Evolutionary conservation across 2,888 invertebrate species (phyloP), one percentile per base, ranked within the genome.

Genomic region (Drosophila merina): DNA sequence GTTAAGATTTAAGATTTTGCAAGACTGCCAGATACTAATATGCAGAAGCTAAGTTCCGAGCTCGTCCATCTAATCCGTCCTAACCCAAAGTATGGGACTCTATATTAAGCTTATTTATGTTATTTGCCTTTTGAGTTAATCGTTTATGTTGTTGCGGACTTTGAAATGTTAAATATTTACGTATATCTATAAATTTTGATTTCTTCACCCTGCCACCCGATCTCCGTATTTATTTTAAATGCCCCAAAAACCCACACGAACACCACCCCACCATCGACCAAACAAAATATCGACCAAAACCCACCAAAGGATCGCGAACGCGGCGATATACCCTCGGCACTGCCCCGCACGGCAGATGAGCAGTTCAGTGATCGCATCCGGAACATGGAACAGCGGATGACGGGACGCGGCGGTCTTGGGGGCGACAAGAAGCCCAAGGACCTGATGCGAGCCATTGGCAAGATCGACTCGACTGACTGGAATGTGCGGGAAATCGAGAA

Each of bases 381-480:
- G 90, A 94, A 93, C 60, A 94, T 97, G 72, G 97, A 97, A 78
- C 96, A 96, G 76, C 95, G 97, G 75, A 94, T 97, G 72, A 94
- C 94, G 57, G 93, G 93, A 49, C 93, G 93, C 3, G 92, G 91
- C 60, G 92, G 92, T 7, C 92, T 92, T 51, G 92, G 94, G 1
- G 91, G 93, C 0, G 94, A 95, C 25, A 96, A 96, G 79, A 97
- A 97, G 90, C 97, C 97, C 1, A 96, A 95, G 91, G 97, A 97
- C 92, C 93, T 97, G 70, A 93, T 96, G 91, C 93, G 97, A 72
- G 96, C 97, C 47, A 97, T 97, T 69, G 97, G 97, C 56, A 96
- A 96, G 92, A 96, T 97, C 75, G 97, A 97, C 89, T 95, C 95
- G 68, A 95, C 94, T 63, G 97, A 98, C 91, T 97, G 97, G 97